Conservation (phyloP, 2,797 vertebrate species). For the Psittacula derbiana region DNA sequence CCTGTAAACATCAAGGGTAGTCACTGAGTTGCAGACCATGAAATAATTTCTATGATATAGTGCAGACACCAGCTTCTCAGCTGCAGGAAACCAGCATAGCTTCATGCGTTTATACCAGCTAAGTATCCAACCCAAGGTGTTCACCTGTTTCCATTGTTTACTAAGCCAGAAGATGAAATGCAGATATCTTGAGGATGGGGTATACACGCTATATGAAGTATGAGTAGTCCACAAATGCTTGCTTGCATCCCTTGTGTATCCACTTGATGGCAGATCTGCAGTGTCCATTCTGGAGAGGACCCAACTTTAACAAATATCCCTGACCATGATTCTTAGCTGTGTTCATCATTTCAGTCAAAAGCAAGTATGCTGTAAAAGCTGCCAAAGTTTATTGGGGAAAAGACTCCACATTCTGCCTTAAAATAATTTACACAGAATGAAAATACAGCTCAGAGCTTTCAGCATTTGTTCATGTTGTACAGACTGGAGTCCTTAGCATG, state of each 20-base stretch:
- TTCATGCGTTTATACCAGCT: neutral
- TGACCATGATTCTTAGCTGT: neutral
- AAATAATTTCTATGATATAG: neutral
- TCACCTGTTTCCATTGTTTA: neutral
- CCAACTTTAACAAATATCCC: neutral
- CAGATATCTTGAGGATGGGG: neutral
- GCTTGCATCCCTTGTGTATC: neutral
- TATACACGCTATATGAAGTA: neutral
- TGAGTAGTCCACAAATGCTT: neutral
- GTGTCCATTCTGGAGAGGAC: neutral
- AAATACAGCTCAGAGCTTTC: neutral
- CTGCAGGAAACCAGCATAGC: neutral
- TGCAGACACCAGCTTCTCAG: neutral
- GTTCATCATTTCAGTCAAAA: neutral
- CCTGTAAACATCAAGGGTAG: neutral
- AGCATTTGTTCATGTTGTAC: neutral
- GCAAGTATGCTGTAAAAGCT: neutral
- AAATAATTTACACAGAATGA: neutral
- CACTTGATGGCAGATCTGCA: neutral
- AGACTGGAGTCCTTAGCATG: neutral
- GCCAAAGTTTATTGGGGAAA: neutral
- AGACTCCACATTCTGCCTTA: neutral
- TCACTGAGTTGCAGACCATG: neutral
- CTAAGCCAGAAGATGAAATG: neutral
- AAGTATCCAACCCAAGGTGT: neutral